phyloP scores from a whole-genome alignment of 2,797 vertebrate genomes.

The Neosilurus hyrtlii region DNA sequence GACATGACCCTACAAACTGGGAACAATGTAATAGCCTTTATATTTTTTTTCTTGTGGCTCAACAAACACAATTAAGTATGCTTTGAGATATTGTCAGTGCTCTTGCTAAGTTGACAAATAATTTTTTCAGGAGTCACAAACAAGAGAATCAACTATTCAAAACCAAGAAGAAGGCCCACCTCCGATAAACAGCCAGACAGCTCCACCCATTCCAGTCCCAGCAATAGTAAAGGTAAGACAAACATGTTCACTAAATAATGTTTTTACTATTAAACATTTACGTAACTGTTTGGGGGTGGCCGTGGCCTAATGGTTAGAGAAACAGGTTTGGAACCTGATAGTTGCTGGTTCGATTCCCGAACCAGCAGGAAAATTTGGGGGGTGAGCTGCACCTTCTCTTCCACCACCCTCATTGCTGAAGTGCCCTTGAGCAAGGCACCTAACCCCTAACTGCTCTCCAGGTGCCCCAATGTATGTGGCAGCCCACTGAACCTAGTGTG shows the following conservation, averaged over 20 bases:
- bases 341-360: too few species aligned
- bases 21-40: too few species aligned
- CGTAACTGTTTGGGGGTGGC: too few species aligned
- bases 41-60: background rate
- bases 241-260: slow-evolving; percentile 1
- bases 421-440: too few species aligned
- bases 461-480: too few species aligned
- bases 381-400: too few species aligned
- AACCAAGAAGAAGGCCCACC: slow-evolving; percentile 74
- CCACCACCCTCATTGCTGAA: too few species aligned
- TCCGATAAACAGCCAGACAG: slow-evolving; percentile 67
- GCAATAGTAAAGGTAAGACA: slow-evolving; percentile 83
- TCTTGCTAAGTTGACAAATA: background rate
- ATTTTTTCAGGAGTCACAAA: slow-evolving; percentile 65
- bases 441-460: too few species aligned
- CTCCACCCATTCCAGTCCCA: slow-evolving; percentile 71
- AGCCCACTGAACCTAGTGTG: too few species aligned
- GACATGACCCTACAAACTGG: background rate
- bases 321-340: too few species aligned
- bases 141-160: slow-evolving; percentile 70
- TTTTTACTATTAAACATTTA: background rate
- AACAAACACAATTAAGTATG: background rate
- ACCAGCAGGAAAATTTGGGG: too few species aligned
- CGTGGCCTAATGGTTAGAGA: too few species aligned
- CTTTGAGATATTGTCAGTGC: background rate